A percentile compares a stretch with the other conserved stretches of the same genome.
Conservation (phyloP, 2,113 vertebrate genomes). For the Mirounga angustirostris region DNA sequence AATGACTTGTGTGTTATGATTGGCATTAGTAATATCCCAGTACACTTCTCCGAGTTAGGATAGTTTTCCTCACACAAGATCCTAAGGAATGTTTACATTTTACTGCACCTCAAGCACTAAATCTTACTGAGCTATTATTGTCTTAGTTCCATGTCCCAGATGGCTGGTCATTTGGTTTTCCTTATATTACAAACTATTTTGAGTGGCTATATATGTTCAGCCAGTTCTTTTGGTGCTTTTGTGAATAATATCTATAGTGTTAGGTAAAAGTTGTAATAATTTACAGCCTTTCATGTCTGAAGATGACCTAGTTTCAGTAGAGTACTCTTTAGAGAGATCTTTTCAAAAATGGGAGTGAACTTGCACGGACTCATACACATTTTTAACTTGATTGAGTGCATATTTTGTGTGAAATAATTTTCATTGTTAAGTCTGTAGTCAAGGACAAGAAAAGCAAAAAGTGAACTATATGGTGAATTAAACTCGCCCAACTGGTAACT, state of each 20-base stretch:
- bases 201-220: not conserved
- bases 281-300: not conserved
- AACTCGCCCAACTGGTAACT: not conserved
- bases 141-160: not conserved
- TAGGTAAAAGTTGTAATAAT: not conserved
- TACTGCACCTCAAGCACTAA: not conserved
- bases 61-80: slow-evolving; percentile 17
- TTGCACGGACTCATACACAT: slow-evolving; percentile 47
- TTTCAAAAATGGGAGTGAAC: slow-evolving; percentile 40
- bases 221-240: not conserved
- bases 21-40: not conserved
- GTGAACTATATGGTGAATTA: not conserved
- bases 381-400: slow-evolving; percentile 60
- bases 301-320: slow-evolving; percentile 63
- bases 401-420: slow-evolving; percentile 34
- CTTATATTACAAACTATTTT: not conserved
- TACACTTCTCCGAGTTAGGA: not conserved
- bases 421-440: slow-evolving; percentile 46
- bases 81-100: not conserved
- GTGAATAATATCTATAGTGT: not conserved
- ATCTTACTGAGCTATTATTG: not conserved
- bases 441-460: slow-evolving; percentile 1
- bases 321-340: slow-evolving; percentile 23
- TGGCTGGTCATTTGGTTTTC: slow-evolving; percentile 10
- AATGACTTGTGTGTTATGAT: not conserved